These are phyloP conservation scores for Pedetes capensis DNA, from an alignment of 2,113 vertebrate genomes.

Conservation along the genomic window DNA sequence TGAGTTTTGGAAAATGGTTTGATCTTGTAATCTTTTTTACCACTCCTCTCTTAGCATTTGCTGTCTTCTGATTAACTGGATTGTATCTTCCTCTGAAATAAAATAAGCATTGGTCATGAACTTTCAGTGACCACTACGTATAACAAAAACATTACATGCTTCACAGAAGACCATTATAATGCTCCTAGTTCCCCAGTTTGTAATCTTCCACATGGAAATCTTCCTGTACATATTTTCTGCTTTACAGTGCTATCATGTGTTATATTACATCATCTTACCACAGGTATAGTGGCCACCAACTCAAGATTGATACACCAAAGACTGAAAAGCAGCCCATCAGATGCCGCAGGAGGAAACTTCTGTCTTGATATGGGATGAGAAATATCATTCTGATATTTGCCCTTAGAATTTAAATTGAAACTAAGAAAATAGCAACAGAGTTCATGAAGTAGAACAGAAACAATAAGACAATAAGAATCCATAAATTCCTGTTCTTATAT, in stretches of 20 bases:
- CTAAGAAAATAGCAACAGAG: background rate
- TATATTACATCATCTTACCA: background rate
- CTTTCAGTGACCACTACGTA: conserved; percentile 23
- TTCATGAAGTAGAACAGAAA: background rate
- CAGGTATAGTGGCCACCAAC: background rate
- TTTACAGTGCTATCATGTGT: background rate
- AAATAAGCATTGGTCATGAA: conserved; percentile 63
- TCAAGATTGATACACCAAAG: background rate
- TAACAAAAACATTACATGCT: conserved; percentile 2
- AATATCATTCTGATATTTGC: background rate
- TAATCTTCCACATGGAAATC: background rate
- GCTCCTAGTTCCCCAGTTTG: background rate
- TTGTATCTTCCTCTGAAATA: conserved; percentile 80
- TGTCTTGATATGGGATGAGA: background rate
- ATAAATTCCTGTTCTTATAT: background rate
- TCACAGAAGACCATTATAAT: background rate
- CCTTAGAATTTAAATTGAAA: background rate
- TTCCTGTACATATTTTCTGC: background rate
- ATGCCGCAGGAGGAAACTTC: background rate
- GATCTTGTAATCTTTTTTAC: conserved; percentile 80
- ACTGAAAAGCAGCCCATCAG: too few relatives aligned
- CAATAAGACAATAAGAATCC: background rate
- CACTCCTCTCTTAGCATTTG: conserved; percentile 76
- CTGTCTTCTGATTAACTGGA: conserved; percentile 73
- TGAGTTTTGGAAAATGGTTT: conserved; percentile 86